Percentiles rank a stretch among this genome's conserved stretches.
Conservation (phyloP, 2,888 invertebrate species). For the Agonopterix subpropinquella region DNA sequence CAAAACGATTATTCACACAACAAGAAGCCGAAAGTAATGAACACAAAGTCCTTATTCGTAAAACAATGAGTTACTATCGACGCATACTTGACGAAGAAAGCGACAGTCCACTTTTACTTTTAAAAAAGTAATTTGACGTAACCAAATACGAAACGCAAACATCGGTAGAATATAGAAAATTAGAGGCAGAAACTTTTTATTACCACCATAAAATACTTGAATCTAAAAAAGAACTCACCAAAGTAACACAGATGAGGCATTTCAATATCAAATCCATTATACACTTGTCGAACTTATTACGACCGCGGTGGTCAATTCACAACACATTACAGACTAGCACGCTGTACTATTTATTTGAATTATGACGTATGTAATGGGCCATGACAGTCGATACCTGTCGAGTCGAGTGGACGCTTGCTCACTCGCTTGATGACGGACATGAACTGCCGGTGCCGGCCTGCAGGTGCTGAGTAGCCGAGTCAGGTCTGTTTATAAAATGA, state of each 20-base stretch:
- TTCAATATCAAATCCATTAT: slow-evolving; percentile 44
- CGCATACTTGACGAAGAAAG: slow-evolving; percentile 21
- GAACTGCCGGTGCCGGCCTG: not conserved
- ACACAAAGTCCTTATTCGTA: too few species aligned
- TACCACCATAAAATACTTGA: too few species aligned
- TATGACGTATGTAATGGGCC: slow-evolving; percentile 25
- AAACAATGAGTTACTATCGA: too few species aligned
- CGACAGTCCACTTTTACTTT: slow-evolving; percentile 36
- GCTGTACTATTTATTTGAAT: slow-evolving; percentile 28
- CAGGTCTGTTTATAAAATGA: slow-evolving; percentile 13
- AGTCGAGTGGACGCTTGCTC: slow-evolving; percentile 23
- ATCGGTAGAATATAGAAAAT: not conserved
- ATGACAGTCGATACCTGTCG: slow-evolving; percentile 24
- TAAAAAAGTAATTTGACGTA: slow-evolving; percentile 1
- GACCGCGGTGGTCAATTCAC: slow-evolving; percentile 22
- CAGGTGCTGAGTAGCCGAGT: not conserved
- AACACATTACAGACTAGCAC: slow-evolving; percentile 31
- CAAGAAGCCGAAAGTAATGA: too few species aligned
- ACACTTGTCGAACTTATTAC: slow-evolving; percentile 20
- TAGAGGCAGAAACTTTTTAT: too few species aligned
- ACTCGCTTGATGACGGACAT: slow-evolving; percentile 26
- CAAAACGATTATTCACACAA: too few species aligned
- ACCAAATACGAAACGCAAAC: too few species aligned
- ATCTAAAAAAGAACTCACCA: slow-evolving; percentile 36
- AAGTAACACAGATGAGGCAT: slow-evolving; percentile 35